Evolutionary conservation across 2,113 vertebrate species (phyloP).

Genomic region (Connochaetes taurinus): DNA sequence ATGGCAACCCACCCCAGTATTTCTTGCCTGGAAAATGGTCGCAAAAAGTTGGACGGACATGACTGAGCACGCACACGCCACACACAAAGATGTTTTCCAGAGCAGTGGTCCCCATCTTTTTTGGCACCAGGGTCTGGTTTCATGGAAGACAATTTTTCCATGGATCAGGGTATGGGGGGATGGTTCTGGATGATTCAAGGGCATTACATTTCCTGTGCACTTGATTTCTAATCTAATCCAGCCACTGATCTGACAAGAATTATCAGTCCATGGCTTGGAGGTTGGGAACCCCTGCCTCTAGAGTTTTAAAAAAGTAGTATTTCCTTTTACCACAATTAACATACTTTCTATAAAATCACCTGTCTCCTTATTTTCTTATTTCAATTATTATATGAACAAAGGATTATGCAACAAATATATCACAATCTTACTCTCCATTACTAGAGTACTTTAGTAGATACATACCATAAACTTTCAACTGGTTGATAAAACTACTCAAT

Average conservation of each 20-base stretch:
- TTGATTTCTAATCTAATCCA: not conserved
- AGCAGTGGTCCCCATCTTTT: not conserved
- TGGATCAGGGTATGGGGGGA: not conserved
- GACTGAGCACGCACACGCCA: accelerated
- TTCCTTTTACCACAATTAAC: not conserved
- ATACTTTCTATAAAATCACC: not conserved
- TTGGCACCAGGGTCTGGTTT: not conserved
- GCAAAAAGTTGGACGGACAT: not conserved
- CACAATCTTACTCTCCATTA: not conserved
- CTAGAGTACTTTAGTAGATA: not conserved
- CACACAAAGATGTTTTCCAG: not conserved
- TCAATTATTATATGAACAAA: not conserved
- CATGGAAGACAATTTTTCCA: not conserved
- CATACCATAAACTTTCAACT: not conserved
- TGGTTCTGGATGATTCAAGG: not conserved
- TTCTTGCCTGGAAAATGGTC: not conserved
- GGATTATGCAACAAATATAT: not conserved
- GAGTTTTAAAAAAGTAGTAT: constrained; percentile 44
- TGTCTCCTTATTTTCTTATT: constrained; percentile 6
- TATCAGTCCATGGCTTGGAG: not conserved
- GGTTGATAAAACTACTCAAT: constrained; percentile 16
- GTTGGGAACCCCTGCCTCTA: not conserved
- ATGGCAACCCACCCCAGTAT: not conserved
- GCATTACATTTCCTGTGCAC: not conserved
- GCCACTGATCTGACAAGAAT: not conserved